Evolutionary conservation across 1,140 invertebrate species (phyloP).

Genomic region (Sweltsa coloradensis): DNA sequence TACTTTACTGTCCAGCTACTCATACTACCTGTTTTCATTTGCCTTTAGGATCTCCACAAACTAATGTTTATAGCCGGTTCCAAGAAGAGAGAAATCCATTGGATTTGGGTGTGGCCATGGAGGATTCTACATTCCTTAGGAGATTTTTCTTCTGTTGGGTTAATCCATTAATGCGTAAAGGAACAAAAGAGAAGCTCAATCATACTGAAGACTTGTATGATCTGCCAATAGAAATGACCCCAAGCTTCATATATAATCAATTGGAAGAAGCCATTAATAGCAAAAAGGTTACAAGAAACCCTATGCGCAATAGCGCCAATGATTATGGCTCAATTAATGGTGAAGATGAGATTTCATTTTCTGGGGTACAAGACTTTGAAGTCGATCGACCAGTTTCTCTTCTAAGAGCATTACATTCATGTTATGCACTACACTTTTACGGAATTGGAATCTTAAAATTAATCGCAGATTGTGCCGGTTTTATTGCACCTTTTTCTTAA

Average conservation of each 20-base stretch:
- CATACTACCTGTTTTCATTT: not conserved
- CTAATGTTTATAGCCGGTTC: slow-evolving; percentile 41
- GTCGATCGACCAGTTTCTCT: slow-evolving; percentile 12
- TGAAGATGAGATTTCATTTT: slow-evolving; percentile 22
- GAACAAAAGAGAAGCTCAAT: slow-evolving; percentile 54
- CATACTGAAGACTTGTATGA: slow-evolving; percentile 74
- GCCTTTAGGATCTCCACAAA: slow-evolving; percentile 1
- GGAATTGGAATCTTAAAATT: slow-evolving; percentile 79
- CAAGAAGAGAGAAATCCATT: slow-evolving; percentile 49
- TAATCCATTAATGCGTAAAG: slow-evolving; percentile 71
- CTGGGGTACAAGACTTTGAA: not conserved
- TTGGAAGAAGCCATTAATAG: slow-evolving; percentile 35
- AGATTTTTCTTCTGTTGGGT: slow-evolving; percentile 82
- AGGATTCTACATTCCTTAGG: slow-evolving; percentile 53
- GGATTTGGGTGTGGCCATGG: slow-evolving; percentile 68
- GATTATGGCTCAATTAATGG: slow-evolving; percentile 20
- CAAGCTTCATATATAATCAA: slow-evolving; percentile 40
- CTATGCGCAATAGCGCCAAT: slow-evolving; percentile 16
- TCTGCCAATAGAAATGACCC: slow-evolving; percentile 57
- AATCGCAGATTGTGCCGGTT: slow-evolving; percentile 65
- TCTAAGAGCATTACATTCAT: slow-evolving; percentile 23
- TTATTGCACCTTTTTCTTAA: slow-evolving; percentile 84
- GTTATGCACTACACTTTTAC: slow-evolving; percentile 82
- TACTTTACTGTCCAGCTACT: not conserved
- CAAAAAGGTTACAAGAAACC: slow-evolving; percentile 22